phyloP scores from a whole-genome alignment of 2,888 invertebrate species.

The Miltochrista miniata region DNA sequence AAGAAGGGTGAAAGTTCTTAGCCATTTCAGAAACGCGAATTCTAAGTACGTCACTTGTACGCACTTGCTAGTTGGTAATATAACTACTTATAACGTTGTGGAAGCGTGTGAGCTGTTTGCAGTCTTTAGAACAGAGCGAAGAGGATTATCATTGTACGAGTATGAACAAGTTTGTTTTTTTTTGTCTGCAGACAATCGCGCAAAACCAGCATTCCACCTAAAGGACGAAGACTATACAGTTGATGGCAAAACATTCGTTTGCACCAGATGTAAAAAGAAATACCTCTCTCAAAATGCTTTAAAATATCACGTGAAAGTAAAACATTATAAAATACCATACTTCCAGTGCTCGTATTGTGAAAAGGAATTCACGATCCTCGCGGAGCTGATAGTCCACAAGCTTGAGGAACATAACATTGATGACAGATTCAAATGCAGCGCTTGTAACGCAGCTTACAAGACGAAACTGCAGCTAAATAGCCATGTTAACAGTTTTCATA shows the following conservation, averaged over 20 bases:
- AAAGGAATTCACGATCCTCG: constrained; percentile 54
- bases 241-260: constrained; percentile 16
- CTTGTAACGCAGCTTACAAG: background rate
- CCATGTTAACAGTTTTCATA: background rate
- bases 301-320: constrained; percentile 55
- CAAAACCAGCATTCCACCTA: constrained; percentile 44
- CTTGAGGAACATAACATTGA: background rate
- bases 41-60: no score
- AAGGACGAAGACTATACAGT: background rate
- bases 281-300: constrained; percentile 51
- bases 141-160: no score
- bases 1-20: no score
- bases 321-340: constrained; percentile 47
- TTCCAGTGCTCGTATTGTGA: constrained; percentile 52
- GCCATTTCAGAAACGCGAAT: no score
- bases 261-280: constrained; percentile 52
- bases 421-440: background rate
- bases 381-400: constrained; percentile 32
- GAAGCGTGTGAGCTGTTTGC: no score
- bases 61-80: no score
- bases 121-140: no score
- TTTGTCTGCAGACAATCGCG: constrained; percentile 53
- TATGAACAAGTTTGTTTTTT: constrained; percentile 43
- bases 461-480: background rate
- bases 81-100: no score